A percentile compares a stretch with the other conserved stretches of the same genome.
These are phyloP conservation scores for Arrhopalites spinosus DNA, from an alignment of 2,888 invertebrate genomes.

Conservation along the genomic window DNA sequence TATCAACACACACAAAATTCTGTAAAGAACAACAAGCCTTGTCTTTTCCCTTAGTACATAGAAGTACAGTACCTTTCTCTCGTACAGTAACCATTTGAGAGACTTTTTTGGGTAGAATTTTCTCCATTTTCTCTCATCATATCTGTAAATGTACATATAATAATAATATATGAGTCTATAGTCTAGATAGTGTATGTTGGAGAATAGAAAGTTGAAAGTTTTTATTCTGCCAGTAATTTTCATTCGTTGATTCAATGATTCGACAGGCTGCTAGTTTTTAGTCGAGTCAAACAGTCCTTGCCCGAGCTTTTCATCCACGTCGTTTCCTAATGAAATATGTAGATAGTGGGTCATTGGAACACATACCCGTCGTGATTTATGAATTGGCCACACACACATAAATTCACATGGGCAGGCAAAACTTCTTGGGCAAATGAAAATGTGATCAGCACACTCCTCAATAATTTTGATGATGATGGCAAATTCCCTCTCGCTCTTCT, in stretches of 20 bases:
- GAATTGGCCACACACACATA: slow-evolving; percentile 31
- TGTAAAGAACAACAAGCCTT: neutral
- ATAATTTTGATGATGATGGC: slow-evolving; percentile 8
- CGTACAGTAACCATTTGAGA: no score
- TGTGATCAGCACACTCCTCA: slow-evolving; percentile 25
- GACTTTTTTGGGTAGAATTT: no score
- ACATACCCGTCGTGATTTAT: slow-evolving; percentile 28
- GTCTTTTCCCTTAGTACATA: no score
- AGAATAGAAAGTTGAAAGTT: neutral
- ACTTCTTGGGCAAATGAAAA: slow-evolving; percentile 30
- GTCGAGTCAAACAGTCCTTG: neutral
- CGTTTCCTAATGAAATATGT: slow-evolving; percentile 11
- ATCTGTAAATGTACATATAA: no score
- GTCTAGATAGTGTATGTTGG: neutral
- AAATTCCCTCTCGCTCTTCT: neutral
- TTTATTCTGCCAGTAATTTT: neutral
- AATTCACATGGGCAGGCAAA: slow-evolving; percentile 19
- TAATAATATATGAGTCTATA: no score
- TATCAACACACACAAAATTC: neutral
- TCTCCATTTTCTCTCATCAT: no score
- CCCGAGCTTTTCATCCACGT: neutral
- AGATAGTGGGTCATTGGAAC: slow-evolving; percentile 33
- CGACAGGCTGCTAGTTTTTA: neutral
- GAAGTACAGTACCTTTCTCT: no score
- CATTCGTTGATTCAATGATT: neutral